Conservation (phyloP, 2,113 vertebrate genomes). For the Triplophysa tibetana region DNA sequence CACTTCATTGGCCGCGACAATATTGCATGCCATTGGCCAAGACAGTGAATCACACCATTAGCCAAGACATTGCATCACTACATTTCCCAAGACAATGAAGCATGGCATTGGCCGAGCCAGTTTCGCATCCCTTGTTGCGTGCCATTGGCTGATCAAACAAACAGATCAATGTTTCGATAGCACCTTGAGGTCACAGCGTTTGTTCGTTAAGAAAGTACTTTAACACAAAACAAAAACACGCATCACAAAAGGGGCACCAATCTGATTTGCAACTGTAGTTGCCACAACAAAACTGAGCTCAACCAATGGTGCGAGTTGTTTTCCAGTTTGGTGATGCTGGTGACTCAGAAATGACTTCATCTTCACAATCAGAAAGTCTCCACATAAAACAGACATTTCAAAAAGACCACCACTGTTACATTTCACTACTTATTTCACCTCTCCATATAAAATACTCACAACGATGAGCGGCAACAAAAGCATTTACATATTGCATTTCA, state of each 20-base stretch:
- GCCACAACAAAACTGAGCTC: no score
- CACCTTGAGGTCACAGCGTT: not conserved
- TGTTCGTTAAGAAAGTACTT: not conserved
- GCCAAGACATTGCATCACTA: no score
- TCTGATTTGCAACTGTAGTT: no score
- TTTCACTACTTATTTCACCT: constrained; percentile 1
- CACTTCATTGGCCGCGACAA: not conserved
- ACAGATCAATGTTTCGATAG: not conserved
- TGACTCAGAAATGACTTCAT: not conserved
- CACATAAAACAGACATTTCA: not conserved
- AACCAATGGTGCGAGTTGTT: not conserved
- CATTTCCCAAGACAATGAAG: no score
- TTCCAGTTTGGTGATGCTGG: not conserved
- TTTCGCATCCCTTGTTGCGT: no score
- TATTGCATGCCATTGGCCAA: not conserved
- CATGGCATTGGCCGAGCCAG: no score
- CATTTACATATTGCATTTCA: constrained; percentile 35
- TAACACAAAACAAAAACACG: no score
- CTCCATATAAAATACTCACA: not conserved
- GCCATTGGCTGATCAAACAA: not conserved
- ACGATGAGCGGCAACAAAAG: constrained; percentile 42
- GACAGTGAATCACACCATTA: no score
- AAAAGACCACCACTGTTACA: constrained; percentile 24
- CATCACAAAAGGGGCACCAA: no score
- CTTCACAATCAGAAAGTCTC: not conserved